Percentiles rank a stretch among this genome's conserved stretches.
Conservation (phyloP, 2,888 invertebrate genomes). For the Cerceris rybyensis region DNA sequence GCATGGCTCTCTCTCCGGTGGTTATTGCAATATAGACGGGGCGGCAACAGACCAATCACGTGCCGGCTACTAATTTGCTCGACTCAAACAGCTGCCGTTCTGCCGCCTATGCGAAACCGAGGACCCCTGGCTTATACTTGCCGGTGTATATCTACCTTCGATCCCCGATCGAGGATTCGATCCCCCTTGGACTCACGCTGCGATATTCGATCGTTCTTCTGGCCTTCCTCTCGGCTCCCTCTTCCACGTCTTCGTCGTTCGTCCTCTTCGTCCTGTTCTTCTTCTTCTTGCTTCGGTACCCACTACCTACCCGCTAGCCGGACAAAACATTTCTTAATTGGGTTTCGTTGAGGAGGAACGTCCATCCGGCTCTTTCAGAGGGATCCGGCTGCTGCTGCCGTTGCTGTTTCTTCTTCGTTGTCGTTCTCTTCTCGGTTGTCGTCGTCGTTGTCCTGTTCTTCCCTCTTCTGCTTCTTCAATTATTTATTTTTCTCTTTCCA, state of each 20-base stretch:
- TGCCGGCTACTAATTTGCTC: conserved; percentile 82
- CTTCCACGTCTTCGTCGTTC: conserved; percentile 56
- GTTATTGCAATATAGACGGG: conserved; percentile 79
- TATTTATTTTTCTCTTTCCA: conserved; percentile 59
- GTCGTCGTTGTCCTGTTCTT: no score
- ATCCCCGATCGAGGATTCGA: conserved; percentile 72
- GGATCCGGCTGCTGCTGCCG: conserved; percentile 63
- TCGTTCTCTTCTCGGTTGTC: no score
- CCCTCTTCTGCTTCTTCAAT: conserved; percentile 25
- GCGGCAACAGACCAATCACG: conserved; percentile 82
- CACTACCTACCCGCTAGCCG: conserved; percentile 73
- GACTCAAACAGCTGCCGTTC: conserved; percentile 81
- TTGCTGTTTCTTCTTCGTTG: conserved; percentile 56
- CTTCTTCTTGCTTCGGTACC: conserved; percentile 60
- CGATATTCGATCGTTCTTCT: conserved; percentile 73
- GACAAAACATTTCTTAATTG: conserved; percentile 82
- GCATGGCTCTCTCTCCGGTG: conserved; percentile 61
- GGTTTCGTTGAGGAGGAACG: conserved; percentile 75
- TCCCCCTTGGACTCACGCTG: conserved; percentile 74
- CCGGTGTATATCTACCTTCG: conserved; percentile 66
- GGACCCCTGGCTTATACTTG: conserved; percentile 65
- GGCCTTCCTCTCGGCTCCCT: conserved; percentile 55
- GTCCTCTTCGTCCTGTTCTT: conserved; percentile 53
- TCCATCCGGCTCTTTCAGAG: conserved; percentile 57
- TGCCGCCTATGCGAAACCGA: conserved; percentile 78